Conservation (phyloP, 2,888 invertebrate genomes). For the Megaustenia siamemsis region DNA sequence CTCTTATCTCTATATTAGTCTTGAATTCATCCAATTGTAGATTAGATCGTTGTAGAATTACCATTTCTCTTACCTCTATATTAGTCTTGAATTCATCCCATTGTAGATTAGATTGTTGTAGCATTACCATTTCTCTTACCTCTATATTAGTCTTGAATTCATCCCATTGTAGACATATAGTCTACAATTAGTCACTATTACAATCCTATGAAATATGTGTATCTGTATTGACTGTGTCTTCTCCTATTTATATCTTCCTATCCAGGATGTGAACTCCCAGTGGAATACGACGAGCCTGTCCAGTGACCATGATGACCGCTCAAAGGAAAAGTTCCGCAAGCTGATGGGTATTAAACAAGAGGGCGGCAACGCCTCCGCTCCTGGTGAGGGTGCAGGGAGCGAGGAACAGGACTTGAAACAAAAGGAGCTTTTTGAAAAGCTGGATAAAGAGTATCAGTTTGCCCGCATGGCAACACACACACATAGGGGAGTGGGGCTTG, state of each 20-base stretch:
- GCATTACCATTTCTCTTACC: too few relatives aligned
- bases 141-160: too few relatives aligned
- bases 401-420: slow-evolving; percentile 78
- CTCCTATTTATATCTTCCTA: background rate
- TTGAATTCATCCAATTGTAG: too few relatives aligned
- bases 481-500: slow-evolving; percentile 86
- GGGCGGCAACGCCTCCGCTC: slow-evolving; percentile 40
- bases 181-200: too few relatives aligned
- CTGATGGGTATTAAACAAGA: slow-evolving; percentile 94
- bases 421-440: slow-evolving; percentile 90
- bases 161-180: too few relatives aligned
- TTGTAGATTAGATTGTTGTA: too few relatives aligned
- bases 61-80: too few relatives aligned
- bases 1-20: too few relatives aligned
- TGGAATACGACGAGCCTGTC: slow-evolving; percentile 84
- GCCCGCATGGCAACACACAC: slow-evolving; percentile 97
- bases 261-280: slow-evolving; percentile 68
- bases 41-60: too few relatives aligned
- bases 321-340: slow-evolving; percentile 95
- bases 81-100: too few relatives aligned
- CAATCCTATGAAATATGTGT: too few relatives aligned
- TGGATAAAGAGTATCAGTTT: slow-evolving; percentile 98
- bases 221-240: too few relatives aligned
- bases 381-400: slow-evolving; percentile 31
- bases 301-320: slow-evolving; percentile 93